phyloP scores from a whole-genome alignment of 1,140 invertebrate species.

The Pseudobourletiella spinata region DNA sequence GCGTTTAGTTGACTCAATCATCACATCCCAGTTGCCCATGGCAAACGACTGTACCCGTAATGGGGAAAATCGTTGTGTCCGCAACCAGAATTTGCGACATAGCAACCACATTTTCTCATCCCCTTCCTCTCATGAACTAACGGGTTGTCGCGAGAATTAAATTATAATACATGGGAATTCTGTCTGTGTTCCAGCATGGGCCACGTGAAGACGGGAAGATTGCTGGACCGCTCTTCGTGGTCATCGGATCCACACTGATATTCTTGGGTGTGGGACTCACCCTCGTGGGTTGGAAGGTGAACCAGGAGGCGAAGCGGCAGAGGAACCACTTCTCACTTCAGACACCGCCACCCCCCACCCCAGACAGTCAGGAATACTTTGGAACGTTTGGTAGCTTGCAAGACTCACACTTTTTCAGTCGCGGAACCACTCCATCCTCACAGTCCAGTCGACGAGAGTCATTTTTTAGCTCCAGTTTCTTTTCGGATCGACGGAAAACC shows the following conservation, averaged over 20 bases:
- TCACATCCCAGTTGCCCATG: too few species aligned
- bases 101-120: too few species aligned
- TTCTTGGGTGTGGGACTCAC: slow-evolving; percentile 19
- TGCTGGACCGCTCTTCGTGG: slow-evolving; percentile 30
- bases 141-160: too few species aligned
- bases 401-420: slow-evolving; percentile 2
- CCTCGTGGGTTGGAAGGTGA: slow-evolving; percentile 26
- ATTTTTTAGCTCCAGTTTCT: slow-evolving; percentile 16
- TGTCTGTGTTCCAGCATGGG: not conserved
- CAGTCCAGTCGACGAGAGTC: slow-evolving; percentile 22
- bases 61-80: too few species aligned
- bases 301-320: slow-evolving; percentile 27
- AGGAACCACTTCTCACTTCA: slow-evolving; percentile 26
- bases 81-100: too few species aligned
- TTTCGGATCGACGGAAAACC: slow-evolving; percentile 15
- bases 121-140: too few species aligned
- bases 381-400: slow-evolving; percentile 16
- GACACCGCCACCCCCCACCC: slow-evolving; percentile 13
- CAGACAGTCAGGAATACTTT: slow-evolving; percentile 16
- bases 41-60: too few species aligned
- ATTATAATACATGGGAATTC: too few species aligned
- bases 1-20: too few species aligned
- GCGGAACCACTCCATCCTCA: not conserved
- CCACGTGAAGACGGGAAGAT: slow-evolving; percentile 27
- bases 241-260: slow-evolving; percentile 24